phyloP scores from a whole-genome alignment of 2,888 invertebrate genomes.

The Watsonalla cultraria region DNA sequence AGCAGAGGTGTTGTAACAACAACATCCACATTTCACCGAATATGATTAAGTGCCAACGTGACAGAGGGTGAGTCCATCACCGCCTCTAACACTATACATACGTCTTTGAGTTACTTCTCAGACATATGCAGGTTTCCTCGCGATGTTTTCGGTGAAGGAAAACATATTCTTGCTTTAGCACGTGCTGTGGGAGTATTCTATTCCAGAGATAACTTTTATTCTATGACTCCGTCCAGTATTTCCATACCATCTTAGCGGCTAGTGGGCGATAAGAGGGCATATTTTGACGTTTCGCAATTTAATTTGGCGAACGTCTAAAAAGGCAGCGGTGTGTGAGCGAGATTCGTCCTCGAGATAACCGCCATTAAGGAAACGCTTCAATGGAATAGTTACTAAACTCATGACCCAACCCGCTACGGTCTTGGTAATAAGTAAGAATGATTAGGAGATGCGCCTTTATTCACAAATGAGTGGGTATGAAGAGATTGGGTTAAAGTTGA shows the following conservation, averaged over 20 bases:
- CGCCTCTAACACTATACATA: too few species aligned
- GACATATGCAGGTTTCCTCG: too few species aligned
- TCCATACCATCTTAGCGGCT: neutral
- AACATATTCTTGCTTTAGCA: too few species aligned
- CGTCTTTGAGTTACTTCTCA: too few species aligned
- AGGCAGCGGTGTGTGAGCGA: slow-evolving; percentile 9
- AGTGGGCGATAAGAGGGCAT: slow-evolving; percentile 17
- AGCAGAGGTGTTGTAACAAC: too few species aligned
- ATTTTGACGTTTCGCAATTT: slow-evolving; percentile 21
- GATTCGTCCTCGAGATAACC: slow-evolving; percentile 19
- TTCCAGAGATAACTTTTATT: neutral
- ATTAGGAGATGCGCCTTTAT: neutral
- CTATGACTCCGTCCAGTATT: slow-evolving; percentile 2
- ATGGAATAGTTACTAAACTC: neutral
- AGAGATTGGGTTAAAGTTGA: too few species aligned
- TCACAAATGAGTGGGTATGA: too few species aligned
- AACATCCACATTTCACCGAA: too few species aligned
- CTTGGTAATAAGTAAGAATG: neutral
- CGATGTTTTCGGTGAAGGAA: too few species aligned
- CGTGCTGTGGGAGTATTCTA: too few species aligned
- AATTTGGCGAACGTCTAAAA: slow-evolving; percentile 7
- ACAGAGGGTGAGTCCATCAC: too few species aligned
- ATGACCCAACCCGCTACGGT: neutral
- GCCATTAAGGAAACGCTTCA: neutral
- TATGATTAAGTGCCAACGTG: too few species aligned